Conservation (phyloP, 2,113 vertebrate genomes). For the Mustela lutreola region DNA sequence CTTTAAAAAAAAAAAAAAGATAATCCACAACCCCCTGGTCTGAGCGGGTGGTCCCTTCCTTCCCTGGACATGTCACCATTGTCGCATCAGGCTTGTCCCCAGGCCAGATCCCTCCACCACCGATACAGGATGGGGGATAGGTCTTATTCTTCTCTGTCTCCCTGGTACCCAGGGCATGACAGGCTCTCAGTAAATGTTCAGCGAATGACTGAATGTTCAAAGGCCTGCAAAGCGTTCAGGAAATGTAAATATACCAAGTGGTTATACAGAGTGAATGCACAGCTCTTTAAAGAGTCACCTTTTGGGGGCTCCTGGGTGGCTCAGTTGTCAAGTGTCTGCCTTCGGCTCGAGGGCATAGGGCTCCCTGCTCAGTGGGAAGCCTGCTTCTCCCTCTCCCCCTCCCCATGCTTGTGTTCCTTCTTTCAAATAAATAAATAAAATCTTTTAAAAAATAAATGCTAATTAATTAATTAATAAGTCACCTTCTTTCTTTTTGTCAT, state of each 20-base stretch:
- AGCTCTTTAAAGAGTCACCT: constrained; percentile 12
- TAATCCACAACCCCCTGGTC: not conserved
- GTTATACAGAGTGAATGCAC: not conserved
- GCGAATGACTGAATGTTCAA: not conserved
- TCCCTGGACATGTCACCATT: too few species aligned
- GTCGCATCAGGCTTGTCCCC: not conserved
- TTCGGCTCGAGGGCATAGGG: too few species aligned
- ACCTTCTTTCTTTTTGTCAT: constrained; percentile 29
- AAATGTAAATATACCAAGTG: constrained; percentile 37
- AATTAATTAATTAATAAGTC: too few species aligned
- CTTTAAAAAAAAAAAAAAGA: not conserved
- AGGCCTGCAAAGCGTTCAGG: not conserved
- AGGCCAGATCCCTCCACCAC: not conserved
- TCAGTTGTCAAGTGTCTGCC: too few species aligned
- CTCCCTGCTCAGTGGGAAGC: too few species aligned
- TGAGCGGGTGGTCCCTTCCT: not conserved
- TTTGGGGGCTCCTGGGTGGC: too few species aligned
- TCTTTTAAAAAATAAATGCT: too few species aligned
- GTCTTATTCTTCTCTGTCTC: not conserved
- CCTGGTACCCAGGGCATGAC: not conserved
- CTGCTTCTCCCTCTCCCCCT: too few species aligned
- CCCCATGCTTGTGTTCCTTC: too few species aligned
- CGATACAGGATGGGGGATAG: not conserved
- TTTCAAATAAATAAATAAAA: too few species aligned
- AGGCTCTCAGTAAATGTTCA: constrained; percentile 1